Evolutionary conservation across 2,113 vertebrate genomes (phyloP).

Genomic region (Willisornis vidua): DNA sequence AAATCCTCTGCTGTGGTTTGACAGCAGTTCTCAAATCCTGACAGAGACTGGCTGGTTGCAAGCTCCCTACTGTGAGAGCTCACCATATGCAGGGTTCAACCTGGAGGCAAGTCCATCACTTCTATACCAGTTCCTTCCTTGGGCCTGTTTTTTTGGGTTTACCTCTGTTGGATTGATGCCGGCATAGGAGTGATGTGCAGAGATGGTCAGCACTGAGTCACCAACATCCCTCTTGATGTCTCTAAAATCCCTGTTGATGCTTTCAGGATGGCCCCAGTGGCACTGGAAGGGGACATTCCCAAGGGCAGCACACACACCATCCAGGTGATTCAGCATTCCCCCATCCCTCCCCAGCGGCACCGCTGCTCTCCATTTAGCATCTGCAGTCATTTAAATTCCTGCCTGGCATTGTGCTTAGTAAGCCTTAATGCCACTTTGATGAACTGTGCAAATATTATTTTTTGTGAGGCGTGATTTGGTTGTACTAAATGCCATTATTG

Average conservation of each 20-base stretch:
- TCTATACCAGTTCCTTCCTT: neutral
- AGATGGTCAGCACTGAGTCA: neutral
- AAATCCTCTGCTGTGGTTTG: neutral
- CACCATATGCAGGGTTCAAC: accelerated
- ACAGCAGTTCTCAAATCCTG: neutral
- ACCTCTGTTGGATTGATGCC: neutral
- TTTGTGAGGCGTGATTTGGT: conserved; percentile 3
- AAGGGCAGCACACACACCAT: neutral
- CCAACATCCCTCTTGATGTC: neutral
- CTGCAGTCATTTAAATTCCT: neutral
- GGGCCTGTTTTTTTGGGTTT: neutral
- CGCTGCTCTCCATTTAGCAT: neutral
- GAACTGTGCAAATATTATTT: conserved; percentile 62
- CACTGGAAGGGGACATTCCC: neutral
- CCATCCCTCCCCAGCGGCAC: neutral
- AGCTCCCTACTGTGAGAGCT: neutral
- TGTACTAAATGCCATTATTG: conserved; percentile 7
- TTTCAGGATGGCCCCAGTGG: neutral
- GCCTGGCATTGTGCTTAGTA: conserved; percentile 5
- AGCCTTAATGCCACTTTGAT: neutral
- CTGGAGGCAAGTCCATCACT: accelerated
- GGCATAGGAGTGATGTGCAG: neutral
- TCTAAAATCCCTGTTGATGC: accelerated
- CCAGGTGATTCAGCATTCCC: neutral
- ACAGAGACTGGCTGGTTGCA: accelerated